These are phyloP conservation scores for Dasypolia templi DNA, from an alignment of 2,888 invertebrate genomes.

Conservation along the genomic window DNA sequence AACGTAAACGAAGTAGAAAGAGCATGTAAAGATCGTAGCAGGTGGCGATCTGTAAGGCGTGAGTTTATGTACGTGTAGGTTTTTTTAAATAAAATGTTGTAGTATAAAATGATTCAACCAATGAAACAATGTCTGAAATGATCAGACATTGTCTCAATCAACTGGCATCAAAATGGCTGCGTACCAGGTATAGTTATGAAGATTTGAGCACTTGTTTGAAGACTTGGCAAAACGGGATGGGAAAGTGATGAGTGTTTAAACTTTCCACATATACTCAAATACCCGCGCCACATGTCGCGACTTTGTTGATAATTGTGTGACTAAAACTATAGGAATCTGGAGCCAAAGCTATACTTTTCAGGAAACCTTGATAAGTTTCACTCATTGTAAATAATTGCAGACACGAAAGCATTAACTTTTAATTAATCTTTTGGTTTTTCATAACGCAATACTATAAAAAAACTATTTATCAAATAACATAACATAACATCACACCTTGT, in stretches of 20 bases:
- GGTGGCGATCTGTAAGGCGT: no score
- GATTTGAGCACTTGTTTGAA: neutral
- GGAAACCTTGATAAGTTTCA: neutral
- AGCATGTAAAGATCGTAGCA: no score
- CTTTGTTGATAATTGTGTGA: neutral
- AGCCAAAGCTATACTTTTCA: neutral
- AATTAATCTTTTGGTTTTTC: neutral
- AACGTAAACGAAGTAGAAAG: no score
- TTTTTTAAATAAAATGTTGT: no score
- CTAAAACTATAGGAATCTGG: neutral
- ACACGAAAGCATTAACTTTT: neutral
- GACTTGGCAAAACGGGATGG: neutral
- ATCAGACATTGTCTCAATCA: no score
- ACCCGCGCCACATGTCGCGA: neutral
- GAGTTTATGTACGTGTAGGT: no score
- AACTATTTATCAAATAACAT: neutral
- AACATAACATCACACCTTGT: no score
- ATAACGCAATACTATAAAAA: neutral
- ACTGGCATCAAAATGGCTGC: no score
- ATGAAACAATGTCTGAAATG: neutral
- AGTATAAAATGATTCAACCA: neutral
- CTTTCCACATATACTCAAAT: neutral
- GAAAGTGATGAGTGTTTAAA: neutral
- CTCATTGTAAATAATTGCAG: neutral
- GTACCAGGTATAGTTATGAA: neutral